These are phyloP conservation scores for Lagopus muta DNA, from an alignment of 2,113 vertebrate genomes.

Conservation along the genomic window DNA sequence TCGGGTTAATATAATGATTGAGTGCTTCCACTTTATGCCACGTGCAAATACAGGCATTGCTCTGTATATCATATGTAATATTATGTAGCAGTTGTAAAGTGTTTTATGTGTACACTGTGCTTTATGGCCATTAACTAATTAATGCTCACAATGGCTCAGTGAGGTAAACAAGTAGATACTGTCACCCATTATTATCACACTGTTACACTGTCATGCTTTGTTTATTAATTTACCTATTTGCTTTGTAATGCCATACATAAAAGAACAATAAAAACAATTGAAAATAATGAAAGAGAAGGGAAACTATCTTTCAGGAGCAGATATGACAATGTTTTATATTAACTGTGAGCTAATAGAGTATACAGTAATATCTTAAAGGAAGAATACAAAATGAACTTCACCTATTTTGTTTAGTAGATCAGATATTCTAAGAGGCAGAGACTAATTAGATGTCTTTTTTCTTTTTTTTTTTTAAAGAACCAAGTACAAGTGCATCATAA, in stretches of 20 bases:
- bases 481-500: background rate
- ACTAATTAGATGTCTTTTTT: background rate
- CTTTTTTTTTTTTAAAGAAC: background rate
- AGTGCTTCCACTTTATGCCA: conserved; percentile 55
- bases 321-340: background rate
- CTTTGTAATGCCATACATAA: background rate
- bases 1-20: conserved; percentile 65
- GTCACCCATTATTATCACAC: conserved; percentile 31
- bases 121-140: conserved; percentile 69
- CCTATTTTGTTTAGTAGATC: background rate
- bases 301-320: conserved; percentile 1
- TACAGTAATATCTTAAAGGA: background rate
- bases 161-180: conserved; percentile 44
- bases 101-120: conserved; percentile 40
- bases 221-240: conserved; percentile 49
- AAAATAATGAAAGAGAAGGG: conserved; percentile 23
- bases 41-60: conserved; percentile 30
- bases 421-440: background rate
- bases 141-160: conserved; percentile 46
- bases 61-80: conserved; percentile 55
- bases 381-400: conserved; percentile 3
- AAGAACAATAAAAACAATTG: conserved; percentile 16
- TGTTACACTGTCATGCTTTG: conserved; percentile 14
- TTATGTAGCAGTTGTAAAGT: conserved; percentile 51
- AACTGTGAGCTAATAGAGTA: background rate